These are phyloP conservation scores for Philhelius pedissequus DNA, from an alignment of 2,888 invertebrate genomes.

Conservation along the genomic window DNA sequence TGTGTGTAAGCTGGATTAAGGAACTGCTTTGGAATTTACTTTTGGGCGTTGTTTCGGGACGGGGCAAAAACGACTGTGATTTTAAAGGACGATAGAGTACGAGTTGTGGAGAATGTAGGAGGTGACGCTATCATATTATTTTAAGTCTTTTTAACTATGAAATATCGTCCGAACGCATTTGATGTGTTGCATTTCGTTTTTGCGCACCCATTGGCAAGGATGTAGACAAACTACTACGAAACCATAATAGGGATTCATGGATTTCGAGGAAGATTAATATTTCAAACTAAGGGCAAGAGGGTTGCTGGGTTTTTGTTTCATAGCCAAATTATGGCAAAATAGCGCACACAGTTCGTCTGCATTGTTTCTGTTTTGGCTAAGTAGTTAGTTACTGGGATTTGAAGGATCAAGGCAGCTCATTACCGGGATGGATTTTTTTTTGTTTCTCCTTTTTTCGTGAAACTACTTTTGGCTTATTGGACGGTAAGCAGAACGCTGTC, in stretches of 20 bases:
- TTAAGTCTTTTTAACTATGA: slow-evolving; percentile 5
- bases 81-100: not conserved
- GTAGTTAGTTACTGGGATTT: not conserved
- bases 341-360: not conserved
- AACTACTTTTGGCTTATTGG: not conserved
- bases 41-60: no score
- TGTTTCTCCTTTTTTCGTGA: not conserved
- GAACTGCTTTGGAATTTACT: not conserved
- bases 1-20: not conserved
- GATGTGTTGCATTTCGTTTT: slow-evolving; percentile 27
- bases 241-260: slow-evolving; percentile 35
- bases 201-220: not conserved
- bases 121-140: slow-evolving; percentile 13
- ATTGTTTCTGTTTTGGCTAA: not conserved
- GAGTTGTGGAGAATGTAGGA: not conserved
- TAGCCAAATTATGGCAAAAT: slow-evolving; percentile 1
- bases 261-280: slow-evolving; percentile 35
- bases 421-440: not conserved
- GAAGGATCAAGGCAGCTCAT: slow-evolving; percentile 20
- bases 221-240: not conserved
- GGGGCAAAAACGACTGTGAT: not conserved
- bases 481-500: not conserved
- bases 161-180: slow-evolving; percentile 34
- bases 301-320: slow-evolving; percentile 15
- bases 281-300: not conserved